phyloP scores from a whole-genome alignment of 2,113 vertebrate species.

The Pongo abelii region DNA sequence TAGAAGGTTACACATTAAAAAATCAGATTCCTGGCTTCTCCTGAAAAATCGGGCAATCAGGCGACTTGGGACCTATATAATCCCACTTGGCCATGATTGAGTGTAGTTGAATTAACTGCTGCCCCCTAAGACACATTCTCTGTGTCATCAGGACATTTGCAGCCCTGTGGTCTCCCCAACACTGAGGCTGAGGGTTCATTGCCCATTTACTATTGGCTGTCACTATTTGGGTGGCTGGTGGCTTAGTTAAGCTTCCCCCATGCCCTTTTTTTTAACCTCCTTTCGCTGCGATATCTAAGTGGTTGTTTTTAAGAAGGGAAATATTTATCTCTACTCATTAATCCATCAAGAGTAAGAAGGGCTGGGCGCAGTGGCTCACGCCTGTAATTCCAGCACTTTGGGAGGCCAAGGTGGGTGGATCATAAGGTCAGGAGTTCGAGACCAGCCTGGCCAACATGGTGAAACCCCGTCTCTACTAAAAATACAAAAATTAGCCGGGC shows the following conservation, averaged over 20 bases:
- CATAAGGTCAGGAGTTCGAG: too few relatives aligned
- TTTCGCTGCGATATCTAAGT: background rate
- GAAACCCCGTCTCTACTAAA: too few relatives aligned
- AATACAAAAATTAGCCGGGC: too few relatives aligned
- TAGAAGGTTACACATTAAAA: background rate
- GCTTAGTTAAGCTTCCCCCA: background rate
- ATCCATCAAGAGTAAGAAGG: background rate
- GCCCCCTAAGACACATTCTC: accelerated
- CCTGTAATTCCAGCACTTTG: too few relatives aligned
- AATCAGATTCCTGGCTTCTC: background rate
- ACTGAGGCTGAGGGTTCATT: background rate
- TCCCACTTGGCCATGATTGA: accelerated
- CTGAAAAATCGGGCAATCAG: background rate
- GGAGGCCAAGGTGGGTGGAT: too few relatives aligned
- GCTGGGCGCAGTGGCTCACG: too few relatives aligned
- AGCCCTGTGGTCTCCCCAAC: background rate
- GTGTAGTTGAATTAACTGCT: too few relatives aligned
- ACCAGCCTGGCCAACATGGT: too few relatives aligned
- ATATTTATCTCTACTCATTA: background rate
- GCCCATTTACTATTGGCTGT: too few relatives aligned
- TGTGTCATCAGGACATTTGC: accelerated
- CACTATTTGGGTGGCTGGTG: background rate
- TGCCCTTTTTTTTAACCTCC: too few relatives aligned
- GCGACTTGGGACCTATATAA: background rate
- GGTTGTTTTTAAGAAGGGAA: background rate